Evolutionary conservation across 2,888 invertebrate genomes (phyloP), one percentile per base, ranked within the genome.

Genomic region (Mongoloraphidia duomilia): DNA sequence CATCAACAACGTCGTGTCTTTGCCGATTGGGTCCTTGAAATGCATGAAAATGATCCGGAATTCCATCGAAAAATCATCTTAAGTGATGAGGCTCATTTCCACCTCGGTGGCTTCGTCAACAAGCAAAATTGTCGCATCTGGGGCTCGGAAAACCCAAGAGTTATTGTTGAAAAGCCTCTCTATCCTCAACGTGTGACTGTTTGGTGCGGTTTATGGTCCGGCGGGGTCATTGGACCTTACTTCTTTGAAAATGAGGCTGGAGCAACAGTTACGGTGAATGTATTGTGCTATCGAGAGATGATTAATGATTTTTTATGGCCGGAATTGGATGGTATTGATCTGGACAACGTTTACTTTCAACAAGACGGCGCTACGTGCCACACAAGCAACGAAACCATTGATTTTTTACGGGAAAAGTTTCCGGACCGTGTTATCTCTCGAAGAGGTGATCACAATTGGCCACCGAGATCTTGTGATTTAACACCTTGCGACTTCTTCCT

Each of bases 91-190:
- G 52, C 56, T 8, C 55, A 58, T 54, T 59, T 57, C 50, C 49
- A 54, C 35, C 54, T 56, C 17, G 40, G 52, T 49, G 56, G 59
- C 35, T 54, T 36, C 33, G 53, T 56, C 47, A 56, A 60, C 47
- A 53, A 51, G 45, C 56, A 60, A 56, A 62, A 60, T 52, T 55
- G 57, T 49, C 55, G 58, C 26, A 58, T 60, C 52, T 59, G 55
- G 59, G 55, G 53, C 40, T 46, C 46, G 40, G 56, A 59, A 52
- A 59, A 60, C 52, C 58, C 60, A 12, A 45, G 47, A 52, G 37
- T 40, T 53, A 46, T 46, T 45, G 51, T 51, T 39, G 50, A 41
- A 50, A 50, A 49, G 11, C 42, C 4, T 38, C 49, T 44, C 42
- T 51, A 43, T 48, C 45, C 48, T 48, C 48, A 48, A 48, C 47